Evolutionary conservation across 2,888 invertebrate genomes (phyloP), one percentile per base, ranked within the genome.

Genomic region (Acleris sparsana): DNA sequence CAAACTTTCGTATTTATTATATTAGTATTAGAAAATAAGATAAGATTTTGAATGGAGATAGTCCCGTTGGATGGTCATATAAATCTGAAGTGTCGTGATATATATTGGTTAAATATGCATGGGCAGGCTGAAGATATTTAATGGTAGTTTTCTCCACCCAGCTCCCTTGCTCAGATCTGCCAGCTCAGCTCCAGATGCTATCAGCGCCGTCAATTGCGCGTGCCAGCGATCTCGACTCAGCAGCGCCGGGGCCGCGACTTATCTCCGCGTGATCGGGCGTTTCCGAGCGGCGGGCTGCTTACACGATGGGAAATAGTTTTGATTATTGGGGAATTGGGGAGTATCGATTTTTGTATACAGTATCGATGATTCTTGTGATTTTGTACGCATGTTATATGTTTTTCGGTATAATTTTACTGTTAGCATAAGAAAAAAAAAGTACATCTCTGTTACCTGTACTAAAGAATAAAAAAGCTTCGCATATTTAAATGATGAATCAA

Each of bases 131-230:
- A 29, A 2, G 29, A 29, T 29, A 29, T 9, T 46, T n/a, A 46
- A 46, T 5, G 46, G 6, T 17, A 2, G 39, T 61, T 63, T 68
- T 68, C 51, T 13, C 39, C 59, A 56, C 66, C 64, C 53, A 69
- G 56, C 87, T 84, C 85, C 78, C 73, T 52, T 68, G 80, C 86
- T 82, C 76, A 79, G 77, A 83, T 84, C 82, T 89, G 92, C 92
- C 82, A 85, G 83, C 83, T 91, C 91, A 92, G 92, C 91, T 85
- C 80, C 80, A 87, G 93, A 93, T 93, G 86, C 91, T 93, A 93
- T 93, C 93, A 93, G 87, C 79, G 84, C 83, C 91, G 91, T 92
- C 93, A 93, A 93, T 93, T 92, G 93, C 93, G 89, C 92, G 93
- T 93, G 93, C 93, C 93, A 92, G 91, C 92, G 88, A 89, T 89